Evolutionary conservation across 1,140 invertebrate species (phyloP).

Genomic region (Bombus superbus): DNA sequence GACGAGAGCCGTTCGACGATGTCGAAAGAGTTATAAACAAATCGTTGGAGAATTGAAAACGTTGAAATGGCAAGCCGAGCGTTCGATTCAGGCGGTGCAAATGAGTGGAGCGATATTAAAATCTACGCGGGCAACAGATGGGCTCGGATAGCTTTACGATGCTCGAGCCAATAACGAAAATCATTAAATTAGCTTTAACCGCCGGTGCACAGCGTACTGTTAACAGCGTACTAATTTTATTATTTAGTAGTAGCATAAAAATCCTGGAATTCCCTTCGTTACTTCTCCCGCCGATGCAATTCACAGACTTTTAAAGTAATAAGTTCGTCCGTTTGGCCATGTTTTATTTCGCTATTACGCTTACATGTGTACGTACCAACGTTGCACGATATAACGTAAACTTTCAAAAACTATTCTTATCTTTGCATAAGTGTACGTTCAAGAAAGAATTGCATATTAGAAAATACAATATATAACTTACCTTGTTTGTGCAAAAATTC

Average conservation of each 20-base stretch:
- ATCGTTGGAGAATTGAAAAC: slow-evolving; percentile 36
- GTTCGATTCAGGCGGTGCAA: slow-evolving; percentile 43
- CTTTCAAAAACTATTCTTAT: neutral
- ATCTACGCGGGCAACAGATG: slow-evolving; percentile 81
- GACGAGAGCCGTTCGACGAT: neutral
- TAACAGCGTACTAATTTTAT: slow-evolving; percentile 79
- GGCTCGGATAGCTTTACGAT: slow-evolving; percentile 78
- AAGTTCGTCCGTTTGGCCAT: neutral
- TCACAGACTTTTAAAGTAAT: slow-evolving; percentile 2
- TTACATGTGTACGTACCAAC: neutral
- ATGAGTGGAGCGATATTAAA: slow-evolving; percentile 77
- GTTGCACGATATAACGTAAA: no score
- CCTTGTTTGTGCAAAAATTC: neutral
- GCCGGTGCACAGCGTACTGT: slow-evolving; percentile 68
- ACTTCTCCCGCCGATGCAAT: slow-evolving; percentile 28
- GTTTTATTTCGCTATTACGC: neutral
- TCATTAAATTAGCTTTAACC: slow-evolving; percentile 79
- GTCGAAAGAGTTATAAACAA: slow-evolving; percentile 39
- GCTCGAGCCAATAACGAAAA: slow-evolving; percentile 79
- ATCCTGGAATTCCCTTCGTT: slow-evolving; percentile 39
- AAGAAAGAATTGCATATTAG: neutral
- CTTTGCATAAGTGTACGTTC: no score
- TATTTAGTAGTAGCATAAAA: slow-evolving; percentile 71
- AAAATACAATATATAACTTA: neutral
- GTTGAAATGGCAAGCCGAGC: slow-evolving; percentile 33